Percentiles rank a stretch among this genome's conserved stretches.
Conservation (phyloP, 2,113 vertebrate species). For the Todiramphus chloris region DNA sequence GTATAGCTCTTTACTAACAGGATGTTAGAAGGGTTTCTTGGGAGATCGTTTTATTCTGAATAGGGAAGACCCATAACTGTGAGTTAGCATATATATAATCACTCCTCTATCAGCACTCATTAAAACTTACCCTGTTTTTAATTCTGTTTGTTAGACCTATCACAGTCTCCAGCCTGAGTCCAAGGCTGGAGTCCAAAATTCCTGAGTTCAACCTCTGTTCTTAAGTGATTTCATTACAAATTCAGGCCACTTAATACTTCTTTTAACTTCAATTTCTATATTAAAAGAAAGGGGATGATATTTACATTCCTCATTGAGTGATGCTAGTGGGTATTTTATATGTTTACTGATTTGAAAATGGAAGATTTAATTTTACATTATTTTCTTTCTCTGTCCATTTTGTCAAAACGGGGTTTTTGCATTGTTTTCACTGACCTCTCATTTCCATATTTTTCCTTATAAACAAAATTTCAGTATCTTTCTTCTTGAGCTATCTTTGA, state of each 20-base stretch:
- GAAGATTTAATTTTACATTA: background rate
- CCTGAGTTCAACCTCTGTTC: background rate
- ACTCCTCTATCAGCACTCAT: background rate
- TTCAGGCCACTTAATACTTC: background rate
- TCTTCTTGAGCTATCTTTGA: background rate
- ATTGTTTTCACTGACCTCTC: background rate
- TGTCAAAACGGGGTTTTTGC: background rate
- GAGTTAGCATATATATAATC: background rate
- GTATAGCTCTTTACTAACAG: background rate
- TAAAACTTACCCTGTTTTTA: background rate
- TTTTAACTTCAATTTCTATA: background rate
- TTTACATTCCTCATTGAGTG: background rate
- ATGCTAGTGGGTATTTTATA: background rate
- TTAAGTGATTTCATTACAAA: background rate
- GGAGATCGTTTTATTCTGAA: background rate
- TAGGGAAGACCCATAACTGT: background rate
- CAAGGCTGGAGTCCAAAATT: background rate
- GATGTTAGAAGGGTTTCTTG: background rate
- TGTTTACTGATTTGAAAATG: background rate
- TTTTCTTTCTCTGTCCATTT: background rate
- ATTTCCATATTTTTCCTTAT: background rate
- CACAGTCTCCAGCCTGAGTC: background rate
- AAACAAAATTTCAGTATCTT: background rate
- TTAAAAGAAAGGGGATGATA: background rate
- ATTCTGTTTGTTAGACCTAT: background rate